Evolutionary conservation across 2,888 invertebrate species (phyloP), one percentile per base, ranked within the genome.

Genomic region (Blera fallax): DNA sequence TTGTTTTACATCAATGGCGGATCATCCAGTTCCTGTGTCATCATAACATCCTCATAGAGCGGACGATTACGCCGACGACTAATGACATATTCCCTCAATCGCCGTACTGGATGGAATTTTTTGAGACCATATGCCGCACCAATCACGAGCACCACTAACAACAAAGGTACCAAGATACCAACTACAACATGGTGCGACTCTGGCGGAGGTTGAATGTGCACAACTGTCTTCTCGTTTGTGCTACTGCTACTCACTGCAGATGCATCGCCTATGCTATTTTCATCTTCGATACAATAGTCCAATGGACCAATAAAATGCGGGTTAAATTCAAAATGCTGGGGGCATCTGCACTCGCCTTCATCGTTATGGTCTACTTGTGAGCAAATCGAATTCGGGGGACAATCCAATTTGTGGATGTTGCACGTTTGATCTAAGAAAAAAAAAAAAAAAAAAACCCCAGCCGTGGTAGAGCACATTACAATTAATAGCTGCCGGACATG

Each of bases 41-140:
- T 88, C 88, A 89, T 88, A 32, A 89, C 89, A 83, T 89, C 89
- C 54, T 88, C 88, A 82, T 89, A 89, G 32, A 88, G 87, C 24
- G 88, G 88, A 43, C 88, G 87, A 87, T 87, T 88, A n/a, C 88
- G 87, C 29, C 88, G 83, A 18, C 88, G 76, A 10, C 85, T 82
- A 43, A 88, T 87, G 7, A 84, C 80, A 58, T 87, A 87, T 40
- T 89, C 87, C 34, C 88, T 87, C 40, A 88, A 67, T 34, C 88
- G 85, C 6, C 88, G 83, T n/a, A 88, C 77, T 24, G 89, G 65
- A 58, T 88, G 84, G 32, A 88, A 85, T 56, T 87, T 88, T 58
- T 88, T 89, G 29, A 88, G 56, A 1, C 79, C 83, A 78, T 88
- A 88, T 14, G 87, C 87, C 8, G 87, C 58, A 7, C 87, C 88